Conservation (phyloP, 2,113 vertebrate species). For the Myotis lucifugus region DNA sequence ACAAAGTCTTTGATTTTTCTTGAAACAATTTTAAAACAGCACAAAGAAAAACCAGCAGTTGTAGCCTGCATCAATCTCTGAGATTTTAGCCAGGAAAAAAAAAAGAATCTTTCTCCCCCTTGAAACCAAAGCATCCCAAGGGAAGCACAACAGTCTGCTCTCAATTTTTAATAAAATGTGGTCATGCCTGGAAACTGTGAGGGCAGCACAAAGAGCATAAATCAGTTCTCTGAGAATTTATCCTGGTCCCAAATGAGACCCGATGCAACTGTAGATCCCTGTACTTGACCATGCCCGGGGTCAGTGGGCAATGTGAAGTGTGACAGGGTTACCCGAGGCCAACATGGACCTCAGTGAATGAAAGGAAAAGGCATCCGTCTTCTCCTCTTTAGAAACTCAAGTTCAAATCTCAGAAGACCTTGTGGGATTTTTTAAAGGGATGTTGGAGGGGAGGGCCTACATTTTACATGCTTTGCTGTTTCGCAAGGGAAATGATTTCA, state of each 20-base stretch:
- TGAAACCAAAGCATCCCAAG: not conserved
- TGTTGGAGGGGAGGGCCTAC: not conserved
- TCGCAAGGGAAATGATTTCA: constrained; percentile 2
- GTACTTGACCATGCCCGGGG: not conserved
- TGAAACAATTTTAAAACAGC: constrained; percentile 46
- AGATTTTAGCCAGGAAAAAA: not conserved
- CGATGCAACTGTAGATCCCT: too few species aligned
- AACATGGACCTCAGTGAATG: not conserved
- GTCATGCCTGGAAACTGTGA: constrained; percentile 25
- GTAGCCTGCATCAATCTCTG: not conserved
- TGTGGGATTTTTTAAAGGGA: not conserved
- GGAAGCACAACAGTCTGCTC: constrained; percentile 9
- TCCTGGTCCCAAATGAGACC: constrained; percentile 16
- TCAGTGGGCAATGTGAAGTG: not conserved
- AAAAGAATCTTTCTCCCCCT: not conserved
- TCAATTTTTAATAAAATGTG: constrained; percentile 55
- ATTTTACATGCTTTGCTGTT: not conserved
- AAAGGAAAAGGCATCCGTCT: not conserved
- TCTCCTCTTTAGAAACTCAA: not conserved
- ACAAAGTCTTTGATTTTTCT: constrained; percentile 14
- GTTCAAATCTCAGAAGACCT: not conserved
- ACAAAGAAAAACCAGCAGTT: not conserved
- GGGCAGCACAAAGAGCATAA: constrained; percentile 20
- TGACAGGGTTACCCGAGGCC: not conserved
- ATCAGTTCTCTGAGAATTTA: not conserved